These are phyloP conservation scores for Danaus chrysippus DNA, from an alignment of 2,888 invertebrate species.

Conservation along the genomic window DNA sequence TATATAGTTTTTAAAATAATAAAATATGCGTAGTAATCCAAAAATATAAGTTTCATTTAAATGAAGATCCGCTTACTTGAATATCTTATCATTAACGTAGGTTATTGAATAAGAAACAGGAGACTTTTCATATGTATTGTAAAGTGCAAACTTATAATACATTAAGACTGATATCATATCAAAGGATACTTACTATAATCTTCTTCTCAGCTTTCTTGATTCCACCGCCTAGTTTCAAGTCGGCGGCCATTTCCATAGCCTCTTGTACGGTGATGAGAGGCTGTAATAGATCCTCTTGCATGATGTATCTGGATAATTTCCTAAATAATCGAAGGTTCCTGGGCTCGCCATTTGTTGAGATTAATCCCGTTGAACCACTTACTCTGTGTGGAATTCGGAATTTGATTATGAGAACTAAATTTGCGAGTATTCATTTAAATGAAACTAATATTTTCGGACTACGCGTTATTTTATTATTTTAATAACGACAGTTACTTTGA, in stretches of 20 bases:
- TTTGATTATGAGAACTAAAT: conserved; percentile 2
- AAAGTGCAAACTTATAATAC: too few species aligned
- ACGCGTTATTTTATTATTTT: neutral
- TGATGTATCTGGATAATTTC: conserved; percentile 95
- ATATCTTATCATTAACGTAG: too few species aligned
- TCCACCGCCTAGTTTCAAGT: conserved; percentile 89
- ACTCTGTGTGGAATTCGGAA: conserved; percentile 71
- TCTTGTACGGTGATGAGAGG: conserved; percentile 93
- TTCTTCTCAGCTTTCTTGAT: conserved; percentile 81
- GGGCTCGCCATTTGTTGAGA: conserved; percentile 87
- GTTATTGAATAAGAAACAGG: too few species aligned
- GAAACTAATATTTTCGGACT: too few species aligned
- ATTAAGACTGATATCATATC: too few species aligned
- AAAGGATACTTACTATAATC: conserved; percentile 80
- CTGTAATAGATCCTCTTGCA: conserved; percentile 94
- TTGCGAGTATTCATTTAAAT: too few species aligned
- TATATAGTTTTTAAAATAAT: too few species aligned
- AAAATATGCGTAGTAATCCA: too few species aligned
- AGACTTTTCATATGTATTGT: too few species aligned
- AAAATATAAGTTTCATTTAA: too few species aligned
- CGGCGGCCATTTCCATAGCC: conserved; percentile 92
- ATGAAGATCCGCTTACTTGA: too few species aligned
- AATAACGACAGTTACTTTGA: neutral
- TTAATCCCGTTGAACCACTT: conserved; percentile 83
- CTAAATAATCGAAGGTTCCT: conserved; percentile 88